Conservation (phyloP, 2,888 invertebrate genomes). For the Globia sparganii region DNA sequence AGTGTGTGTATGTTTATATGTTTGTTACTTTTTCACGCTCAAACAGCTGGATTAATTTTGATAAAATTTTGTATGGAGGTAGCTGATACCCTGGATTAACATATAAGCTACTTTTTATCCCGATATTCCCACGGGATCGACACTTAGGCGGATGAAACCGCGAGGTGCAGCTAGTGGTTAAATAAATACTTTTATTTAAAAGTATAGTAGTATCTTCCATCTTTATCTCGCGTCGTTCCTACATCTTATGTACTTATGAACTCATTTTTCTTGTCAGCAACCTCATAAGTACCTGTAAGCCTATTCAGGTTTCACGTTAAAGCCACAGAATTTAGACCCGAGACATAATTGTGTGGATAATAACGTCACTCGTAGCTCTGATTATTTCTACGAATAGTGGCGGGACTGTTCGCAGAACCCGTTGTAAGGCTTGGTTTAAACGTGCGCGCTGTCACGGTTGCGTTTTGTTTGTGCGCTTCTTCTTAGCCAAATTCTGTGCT, state of each 20-base stretch:
- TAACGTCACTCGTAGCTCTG: constrained; percentile 68
- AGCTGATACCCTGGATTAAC: no score
- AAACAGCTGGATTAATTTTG: no score
- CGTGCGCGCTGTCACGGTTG: neutral
- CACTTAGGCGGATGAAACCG: no score
- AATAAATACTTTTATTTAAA: no score
- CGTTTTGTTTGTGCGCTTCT: neutral
- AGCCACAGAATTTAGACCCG: constrained; percentile 57
- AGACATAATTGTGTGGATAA: constrained; percentile 70
- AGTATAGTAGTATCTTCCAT: no score
- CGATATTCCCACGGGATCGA: no score
- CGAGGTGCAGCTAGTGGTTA: no score
- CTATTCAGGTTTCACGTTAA: constrained; percentile 39
- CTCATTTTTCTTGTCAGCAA: neutral
- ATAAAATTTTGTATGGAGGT: no score
- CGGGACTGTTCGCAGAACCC: constrained; percentile 64
- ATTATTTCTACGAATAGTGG: constrained; percentile 75
- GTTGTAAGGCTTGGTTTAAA: constrained; percentile 57
- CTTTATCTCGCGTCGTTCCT: neutral
- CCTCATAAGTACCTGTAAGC: constrained; percentile 3
- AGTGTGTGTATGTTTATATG: no score
- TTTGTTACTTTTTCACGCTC: no score
- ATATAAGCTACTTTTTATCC: no score
- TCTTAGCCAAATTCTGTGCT: no score
- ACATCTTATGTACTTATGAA: neutral